Evolutionary conservation across 2,888 invertebrate genomes (phyloP), one percentile per base, ranked within the genome.

Genomic region (Macrostomum cliftonense): DNA sequence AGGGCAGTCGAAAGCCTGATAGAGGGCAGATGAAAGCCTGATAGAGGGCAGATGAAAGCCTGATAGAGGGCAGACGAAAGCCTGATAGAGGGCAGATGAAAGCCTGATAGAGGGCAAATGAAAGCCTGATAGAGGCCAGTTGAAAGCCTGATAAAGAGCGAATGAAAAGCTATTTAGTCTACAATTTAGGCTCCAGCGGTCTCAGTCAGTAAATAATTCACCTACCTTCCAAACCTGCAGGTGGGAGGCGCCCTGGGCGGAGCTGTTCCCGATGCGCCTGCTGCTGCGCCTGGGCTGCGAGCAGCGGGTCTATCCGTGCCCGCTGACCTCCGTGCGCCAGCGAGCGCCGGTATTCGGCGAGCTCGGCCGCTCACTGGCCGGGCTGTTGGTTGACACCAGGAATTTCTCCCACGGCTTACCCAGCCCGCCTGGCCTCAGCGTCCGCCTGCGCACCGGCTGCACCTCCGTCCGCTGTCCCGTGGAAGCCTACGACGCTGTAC

Each of bases 281-380:
- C 75, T 84, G 62, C 69, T 86, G 46, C 75, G 85, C 51, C 72
- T 86, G 37, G 85, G 85, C 1, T 83, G 83, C 2, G 82, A 84
- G 64, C 20, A 17, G 7, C 42, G 51, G n/a, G 51, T 28, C 63
- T 86, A 86, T 69, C 85, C 85, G 0, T 81, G 82, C 62, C 82
- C 84, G 1, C 72, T 85, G 54, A 78, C 84, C 45, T 82, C 83
- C 16, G 77, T 81, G 16, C 74, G 83, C 20, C 76, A 79, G 61
- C 73, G 85, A 12, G 80, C 81, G 56, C 79, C 84, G 1, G 80
- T 84, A 5, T 86, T 80, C 65, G 80, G 78, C 36, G 84, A 85
- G 71, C 81, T 85, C 51, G 83, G 84, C 1, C 83, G 84, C 64
- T 85, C 85, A 12, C 82, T 86, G 53, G 83, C 86, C 69, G 84